These are phyloP conservation scores for Hedychridium roseum DNA, from an alignment of 2,888 invertebrate genomes.

Conservation along the genomic window DNA sequence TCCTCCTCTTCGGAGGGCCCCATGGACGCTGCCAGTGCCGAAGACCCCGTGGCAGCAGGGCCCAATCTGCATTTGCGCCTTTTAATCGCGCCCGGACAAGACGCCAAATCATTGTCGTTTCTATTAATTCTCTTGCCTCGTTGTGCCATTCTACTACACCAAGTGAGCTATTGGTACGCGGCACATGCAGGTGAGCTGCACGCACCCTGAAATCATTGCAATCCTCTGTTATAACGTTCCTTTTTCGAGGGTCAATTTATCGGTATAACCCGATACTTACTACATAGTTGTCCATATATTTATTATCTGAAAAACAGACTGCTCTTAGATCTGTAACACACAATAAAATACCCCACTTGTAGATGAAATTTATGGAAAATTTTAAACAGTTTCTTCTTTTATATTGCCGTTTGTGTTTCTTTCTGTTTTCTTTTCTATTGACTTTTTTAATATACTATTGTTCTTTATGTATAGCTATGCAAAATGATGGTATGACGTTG, in stretches of 20 bases:
- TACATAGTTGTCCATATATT: constrained; percentile 68
- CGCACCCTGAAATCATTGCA: constrained; percentile 50
- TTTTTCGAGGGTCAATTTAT: not conserved
- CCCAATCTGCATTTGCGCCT: constrained; percentile 78
- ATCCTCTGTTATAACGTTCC: not conserved
- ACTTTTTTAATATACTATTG: too few relatives aligned
- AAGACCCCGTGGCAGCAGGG: constrained; percentile 61
- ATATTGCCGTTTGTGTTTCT: not conserved
- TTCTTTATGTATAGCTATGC: too few relatives aligned
- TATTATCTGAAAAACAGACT: constrained; percentile 60
- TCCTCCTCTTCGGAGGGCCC: constrained; percentile 67
- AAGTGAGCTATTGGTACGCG: constrained; percentile 59
- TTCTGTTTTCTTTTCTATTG: too few relatives aligned
- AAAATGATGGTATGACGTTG: too few relatives aligned
- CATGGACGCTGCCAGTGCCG: constrained; percentile 58
- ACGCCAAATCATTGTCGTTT: constrained; percentile 74
- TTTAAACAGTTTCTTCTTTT: too few relatives aligned
- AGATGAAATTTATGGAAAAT: too few relatives aligned
- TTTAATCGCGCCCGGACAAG: constrained; percentile 69
- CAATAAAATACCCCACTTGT: too few relatives aligned
- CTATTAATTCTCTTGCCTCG: constrained; percentile 80
- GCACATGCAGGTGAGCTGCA: constrained; percentile 59
- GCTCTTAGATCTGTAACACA: constrained; percentile 53
- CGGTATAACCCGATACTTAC: constrained; percentile 63
- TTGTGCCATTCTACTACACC: constrained; percentile 74